phyloP scores from a whole-genome alignment of 2,113 vertebrate species.

The Trinectes maculatus region DNA sequence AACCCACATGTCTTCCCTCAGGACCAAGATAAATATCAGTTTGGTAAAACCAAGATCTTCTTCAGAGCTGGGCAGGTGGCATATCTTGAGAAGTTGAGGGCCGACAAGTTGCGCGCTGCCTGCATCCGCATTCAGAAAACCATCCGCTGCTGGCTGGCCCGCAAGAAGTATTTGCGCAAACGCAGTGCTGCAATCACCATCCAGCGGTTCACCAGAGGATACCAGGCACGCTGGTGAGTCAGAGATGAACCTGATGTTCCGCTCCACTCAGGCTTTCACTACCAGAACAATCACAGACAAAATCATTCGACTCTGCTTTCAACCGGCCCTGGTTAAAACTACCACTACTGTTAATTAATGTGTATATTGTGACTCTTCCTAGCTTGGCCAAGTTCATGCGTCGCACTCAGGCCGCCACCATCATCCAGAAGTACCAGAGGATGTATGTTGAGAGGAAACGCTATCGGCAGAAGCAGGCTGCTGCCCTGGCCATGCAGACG shows the following conservation, averaged over 20 bases:
- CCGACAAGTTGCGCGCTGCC: slow-evolving; percentile 93
- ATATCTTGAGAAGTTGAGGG: slow-evolving; percentile 95
- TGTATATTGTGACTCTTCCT: slow-evolving; percentile 9
- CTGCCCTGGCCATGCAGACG: slow-evolving; percentile 90
- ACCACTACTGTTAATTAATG: not conserved
- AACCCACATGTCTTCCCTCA: slow-evolving; percentile 52
- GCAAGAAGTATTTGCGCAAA: slow-evolving; percentile 95
- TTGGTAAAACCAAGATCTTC: slow-evolving; percentile 99
- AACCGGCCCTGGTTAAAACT: too few relatives aligned
- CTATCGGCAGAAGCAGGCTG: slow-evolving; percentile 85
- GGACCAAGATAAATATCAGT: slow-evolving; percentile 99
- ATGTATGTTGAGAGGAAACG: slow-evolving; percentile 86
- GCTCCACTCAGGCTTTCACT: not conserved
- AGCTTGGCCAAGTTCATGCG: slow-evolving; percentile 92
- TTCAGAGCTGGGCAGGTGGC: slow-evolving; percentile 98
- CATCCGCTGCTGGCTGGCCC: slow-evolving; percentile 93
- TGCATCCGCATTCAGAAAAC: slow-evolving; percentile 99
- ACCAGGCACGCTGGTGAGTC: slow-evolving; percentile 95
- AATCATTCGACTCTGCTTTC: not conserved
- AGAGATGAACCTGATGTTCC: not conserved
- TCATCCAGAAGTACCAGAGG: slow-evolving; percentile 94
- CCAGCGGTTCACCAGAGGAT: slow-evolving; percentile 92
- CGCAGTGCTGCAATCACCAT: slow-evolving; percentile 89
- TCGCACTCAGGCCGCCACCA: slow-evolving; percentile 88
- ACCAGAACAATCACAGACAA: not conserved